Evolutionary conservation across 2,888 invertebrate species (phyloP), one percentile per base, ranked within the genome.

Genomic region (Lymantria monacha): DNA sequence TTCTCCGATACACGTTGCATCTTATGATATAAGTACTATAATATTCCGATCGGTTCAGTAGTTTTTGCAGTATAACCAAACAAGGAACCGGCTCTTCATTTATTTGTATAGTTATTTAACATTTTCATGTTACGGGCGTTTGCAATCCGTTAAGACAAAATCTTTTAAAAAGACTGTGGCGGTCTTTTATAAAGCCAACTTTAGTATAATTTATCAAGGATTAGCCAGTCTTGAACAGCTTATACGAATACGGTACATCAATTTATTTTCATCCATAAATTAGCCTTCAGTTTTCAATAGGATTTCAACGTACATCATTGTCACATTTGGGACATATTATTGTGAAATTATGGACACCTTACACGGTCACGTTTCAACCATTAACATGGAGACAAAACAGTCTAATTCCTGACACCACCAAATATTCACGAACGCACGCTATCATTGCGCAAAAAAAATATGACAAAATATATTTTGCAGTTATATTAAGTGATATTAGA

Each of bases 361-460:
- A 74, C 73, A 79, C 78, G 81, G 88, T 90, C 90, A 91, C 90
- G 90, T 91, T 88, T 76, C 74, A 75, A 79, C 85, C 90, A 89
- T 91, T 90, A 91, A 85, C 58, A 14, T 56, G 86, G 82, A 88
- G 89, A 89, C 89, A 90, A 89, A 90, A 88, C 86, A 76, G 62
- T 70, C 83, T 91, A 91, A 91, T 87, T 87, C 91, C 87, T 81
- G 76, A 79, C 77, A 74, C 77, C 81, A 81, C 80, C 77, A 76
- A 84, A 87, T 88, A 86, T 88, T 78, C 90, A 91, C 90, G 91
- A 83, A 87, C 83, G 63, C 65, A 60, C 69, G 76, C 70, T 89
- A 87, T 90, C 91, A 89, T 91, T 91, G 88, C 91, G 90, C 90
- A 91, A 91, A 91, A 87, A 77, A 66, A 61, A 53, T 55, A 70